phyloP scores from a whole-genome alignment of 2,888 invertebrate genomes.

The Apamea crenata region DNA sequence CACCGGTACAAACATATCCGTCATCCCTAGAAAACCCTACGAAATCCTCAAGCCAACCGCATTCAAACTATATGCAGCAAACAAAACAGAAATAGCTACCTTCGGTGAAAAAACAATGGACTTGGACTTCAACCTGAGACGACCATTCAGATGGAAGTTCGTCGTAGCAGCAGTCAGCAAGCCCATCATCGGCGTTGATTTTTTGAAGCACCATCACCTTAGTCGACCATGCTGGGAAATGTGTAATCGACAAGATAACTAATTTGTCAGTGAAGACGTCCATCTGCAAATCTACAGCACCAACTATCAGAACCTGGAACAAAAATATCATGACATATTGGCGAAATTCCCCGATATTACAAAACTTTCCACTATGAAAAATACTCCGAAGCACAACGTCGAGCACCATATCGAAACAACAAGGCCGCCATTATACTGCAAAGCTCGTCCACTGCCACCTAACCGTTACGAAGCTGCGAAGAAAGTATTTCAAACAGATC shows the following conservation, averaged over 20 bases:
- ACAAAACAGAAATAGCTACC: no score
- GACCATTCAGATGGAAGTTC: no score
- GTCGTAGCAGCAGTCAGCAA: no score
- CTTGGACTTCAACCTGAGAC: no score
- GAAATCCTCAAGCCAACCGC: no score
- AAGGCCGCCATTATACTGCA: constrained; percentile 1
- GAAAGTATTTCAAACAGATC: neutral
- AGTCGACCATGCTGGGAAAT: neutral
- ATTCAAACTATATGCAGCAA: no score
- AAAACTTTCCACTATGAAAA: neutral
- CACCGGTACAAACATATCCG: no score
- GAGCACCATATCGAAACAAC: neutral
- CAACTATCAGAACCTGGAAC: neutral
- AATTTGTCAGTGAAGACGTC: neutral
- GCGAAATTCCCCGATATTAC: neutral
- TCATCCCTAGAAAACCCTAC: no score
- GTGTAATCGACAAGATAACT: constrained; percentile 3
- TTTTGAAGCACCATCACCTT: no score
- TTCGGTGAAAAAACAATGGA: no score
- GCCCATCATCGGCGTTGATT: no score
- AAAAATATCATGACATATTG: constrained; percentile 8
- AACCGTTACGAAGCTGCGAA: neutral
- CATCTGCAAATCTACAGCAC: neutral
- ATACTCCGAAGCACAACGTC: neutral
- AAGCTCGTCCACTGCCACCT: constrained; percentile 1